phyloP scores from a whole-genome alignment of 2,888 invertebrate genomes.

The Petrophora chlorosata region DNA sequence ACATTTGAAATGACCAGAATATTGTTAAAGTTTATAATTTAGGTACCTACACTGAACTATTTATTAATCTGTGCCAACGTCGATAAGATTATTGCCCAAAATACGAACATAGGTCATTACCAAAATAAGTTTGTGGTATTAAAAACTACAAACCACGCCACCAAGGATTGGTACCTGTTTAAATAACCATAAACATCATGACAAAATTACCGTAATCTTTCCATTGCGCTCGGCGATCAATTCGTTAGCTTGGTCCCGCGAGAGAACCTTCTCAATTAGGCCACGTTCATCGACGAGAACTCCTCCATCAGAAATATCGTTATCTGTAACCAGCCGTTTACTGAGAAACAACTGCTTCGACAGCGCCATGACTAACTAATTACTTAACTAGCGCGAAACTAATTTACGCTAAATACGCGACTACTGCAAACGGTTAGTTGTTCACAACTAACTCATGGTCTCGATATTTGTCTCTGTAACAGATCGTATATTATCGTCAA shows the following conservation, averaged over 20 bases:
- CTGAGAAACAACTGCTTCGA: conserved; percentile 73
- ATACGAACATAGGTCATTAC: no score
- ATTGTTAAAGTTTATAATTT: no score
- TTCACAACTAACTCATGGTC: conserved; percentile 42
- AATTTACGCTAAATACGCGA: conserved; percentile 36
- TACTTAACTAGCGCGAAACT: conserved; percentile 22
- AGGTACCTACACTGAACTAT: no score
- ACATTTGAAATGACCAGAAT: not conserved
- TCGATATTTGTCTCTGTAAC: conserved; percentile 33
- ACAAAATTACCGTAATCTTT: conserved; percentile 76
- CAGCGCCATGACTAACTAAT: conserved; percentile 47
- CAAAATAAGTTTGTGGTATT: no score
- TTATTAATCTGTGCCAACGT: no score
- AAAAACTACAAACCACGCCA: no score
- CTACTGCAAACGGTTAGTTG: conserved; percentile 39
- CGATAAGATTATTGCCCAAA: no score
- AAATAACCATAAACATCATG: conserved; percentile 11
- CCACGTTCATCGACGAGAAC: conserved; percentile 84
- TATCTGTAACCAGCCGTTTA: conserved; percentile 78
- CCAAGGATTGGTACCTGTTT: conserved; percentile 8
- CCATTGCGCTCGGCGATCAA: conserved; percentile 70
- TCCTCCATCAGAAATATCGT: conserved; percentile 81
- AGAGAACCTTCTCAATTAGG: conserved; percentile 81
- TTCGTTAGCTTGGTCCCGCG: conserved; percentile 71
- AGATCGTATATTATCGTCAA: conserved; percentile 30